phyloP scores from a whole-genome alignment of 2,113 vertebrate genomes.

The Rhinolophus sinicus region DNA sequence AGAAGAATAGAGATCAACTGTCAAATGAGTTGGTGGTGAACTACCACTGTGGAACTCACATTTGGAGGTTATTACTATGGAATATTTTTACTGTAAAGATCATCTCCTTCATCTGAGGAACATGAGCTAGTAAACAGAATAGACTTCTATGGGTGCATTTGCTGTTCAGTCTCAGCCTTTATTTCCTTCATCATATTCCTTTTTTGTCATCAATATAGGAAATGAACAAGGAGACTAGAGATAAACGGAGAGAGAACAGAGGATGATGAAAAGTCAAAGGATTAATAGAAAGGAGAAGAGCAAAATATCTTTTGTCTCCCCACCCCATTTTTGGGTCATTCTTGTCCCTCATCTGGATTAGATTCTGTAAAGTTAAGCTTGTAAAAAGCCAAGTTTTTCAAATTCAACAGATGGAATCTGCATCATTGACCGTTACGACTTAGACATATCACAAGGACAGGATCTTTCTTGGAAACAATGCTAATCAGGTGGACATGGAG shows the following conservation, averaged over 20 bases:
- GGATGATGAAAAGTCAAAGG: background rate
- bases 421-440: constrained; percentile 57
- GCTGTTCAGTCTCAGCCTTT: background rate
- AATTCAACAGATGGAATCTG: constrained; percentile 54
- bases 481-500: constrained; percentile 9
- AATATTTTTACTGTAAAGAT: constrained; percentile 30
- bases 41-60: background rate
- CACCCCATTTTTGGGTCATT: background rate
- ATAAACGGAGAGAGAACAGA: background rate
- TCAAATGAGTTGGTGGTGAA: background rate
- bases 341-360: background rate
- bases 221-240: background rate
- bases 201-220: background rate
- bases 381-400: constrained; percentile 14
- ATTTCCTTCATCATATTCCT: background rate
- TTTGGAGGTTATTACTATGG: background rate
- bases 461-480: constrained; percentile 16
- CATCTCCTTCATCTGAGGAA: background rate
- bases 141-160: background rate
- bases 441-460: background rate
- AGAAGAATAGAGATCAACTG: background rate
- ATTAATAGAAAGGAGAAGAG: background rate
- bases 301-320: background rate
- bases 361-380: background rate
- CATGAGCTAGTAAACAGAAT: background rate